Conservation (phyloP, 2,888 invertebrate genomes). For the Suillia variegata region DNA sequence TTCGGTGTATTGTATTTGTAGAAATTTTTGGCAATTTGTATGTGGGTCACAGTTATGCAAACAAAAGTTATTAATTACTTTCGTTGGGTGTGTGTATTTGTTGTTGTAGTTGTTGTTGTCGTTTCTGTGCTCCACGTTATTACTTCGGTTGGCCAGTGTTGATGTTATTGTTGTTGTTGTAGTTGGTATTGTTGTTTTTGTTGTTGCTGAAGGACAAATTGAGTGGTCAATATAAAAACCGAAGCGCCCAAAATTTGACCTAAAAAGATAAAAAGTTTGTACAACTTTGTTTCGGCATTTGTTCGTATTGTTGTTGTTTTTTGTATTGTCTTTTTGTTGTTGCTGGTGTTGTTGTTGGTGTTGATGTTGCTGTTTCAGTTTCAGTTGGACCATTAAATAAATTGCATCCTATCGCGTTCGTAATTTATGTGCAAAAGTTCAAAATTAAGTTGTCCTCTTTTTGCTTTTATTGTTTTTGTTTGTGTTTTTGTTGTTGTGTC, state of each 20-base stretch:
- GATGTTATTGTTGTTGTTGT: too few species aligned
- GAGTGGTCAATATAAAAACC: constrained; percentile 30
- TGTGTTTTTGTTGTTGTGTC: too few species aligned
- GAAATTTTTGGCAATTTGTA: constrained; percentile 1
- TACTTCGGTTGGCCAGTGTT: too few species aligned
- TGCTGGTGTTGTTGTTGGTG: constrained; percentile 15
- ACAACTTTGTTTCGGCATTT: constrained; percentile 24
- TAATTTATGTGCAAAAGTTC: constrained; percentile 8
- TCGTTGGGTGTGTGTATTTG: constrained; percentile 21
- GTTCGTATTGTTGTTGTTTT: not conserved
- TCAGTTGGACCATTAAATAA: not conserved
- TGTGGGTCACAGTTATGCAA: constrained; percentile 34
- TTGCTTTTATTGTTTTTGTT: too few species aligned
- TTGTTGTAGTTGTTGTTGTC: constrained; percentile 15
- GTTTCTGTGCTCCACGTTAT: too few species aligned
- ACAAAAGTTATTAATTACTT: constrained; percentile 35
- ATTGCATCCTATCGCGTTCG: constrained; percentile 11
- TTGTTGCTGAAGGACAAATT: constrained; percentile 37
- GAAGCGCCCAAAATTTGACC: constrained; percentile 38
- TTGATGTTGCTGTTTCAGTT: not conserved
- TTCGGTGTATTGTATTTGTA: constrained; percentile 2
- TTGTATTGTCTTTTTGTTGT: constrained; percentile 6
- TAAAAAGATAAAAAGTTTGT: constrained; percentile 41
- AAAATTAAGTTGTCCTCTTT: not conserved
- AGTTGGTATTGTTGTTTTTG: constrained; percentile 4